Conservation (phyloP, 2,797 vertebrate species). For the Urophycis tenuis region DNA sequence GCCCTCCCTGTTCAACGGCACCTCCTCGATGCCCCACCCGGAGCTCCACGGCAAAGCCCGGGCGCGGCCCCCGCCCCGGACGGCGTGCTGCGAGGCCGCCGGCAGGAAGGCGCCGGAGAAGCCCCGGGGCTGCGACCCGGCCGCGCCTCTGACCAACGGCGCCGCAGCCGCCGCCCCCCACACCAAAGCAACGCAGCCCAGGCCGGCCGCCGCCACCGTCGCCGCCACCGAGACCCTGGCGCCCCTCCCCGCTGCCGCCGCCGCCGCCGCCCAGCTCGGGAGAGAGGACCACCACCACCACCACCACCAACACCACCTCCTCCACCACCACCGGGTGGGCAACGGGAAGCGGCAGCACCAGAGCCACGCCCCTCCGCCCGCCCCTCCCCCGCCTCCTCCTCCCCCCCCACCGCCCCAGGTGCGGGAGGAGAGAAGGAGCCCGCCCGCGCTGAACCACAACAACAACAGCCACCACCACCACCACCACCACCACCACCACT, state of each 20-base stretch:
- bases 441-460: conserved; percentile 54
- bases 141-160: conserved; percentile 49
- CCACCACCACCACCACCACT: not conserved
- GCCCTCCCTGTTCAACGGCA: conserved; percentile 66
- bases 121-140: conserved; percentile 43
- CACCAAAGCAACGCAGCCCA: conserved; percentile 55
- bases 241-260: not conserved
- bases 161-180: conserved; percentile 41
- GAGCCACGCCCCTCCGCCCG: conserved; percentile 57
- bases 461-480: not conserved
- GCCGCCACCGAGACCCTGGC: not conserved
- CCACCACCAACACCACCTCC: not conserved
- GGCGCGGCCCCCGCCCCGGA: conserved; percentile 61
- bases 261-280: not conserved
- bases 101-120: conserved; percentile 65
- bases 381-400: not conserved
- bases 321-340: conserved; percentile 46
- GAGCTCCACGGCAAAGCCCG: conserved; percentile 68
- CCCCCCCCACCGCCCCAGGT: conserved; percentile 50
- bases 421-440: conserved; percentile 75
- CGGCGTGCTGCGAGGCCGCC: conserved; percentile 53
- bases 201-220: conserved; percentile 22
- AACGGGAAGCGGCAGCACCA: conserved; percentile 76
- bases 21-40: conserved; percentile 69
- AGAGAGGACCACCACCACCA: not conserved